phyloP scores from a whole-genome alignment of 2,113 vertebrate genomes.

The Neolamprologus brichardi region DNA sequence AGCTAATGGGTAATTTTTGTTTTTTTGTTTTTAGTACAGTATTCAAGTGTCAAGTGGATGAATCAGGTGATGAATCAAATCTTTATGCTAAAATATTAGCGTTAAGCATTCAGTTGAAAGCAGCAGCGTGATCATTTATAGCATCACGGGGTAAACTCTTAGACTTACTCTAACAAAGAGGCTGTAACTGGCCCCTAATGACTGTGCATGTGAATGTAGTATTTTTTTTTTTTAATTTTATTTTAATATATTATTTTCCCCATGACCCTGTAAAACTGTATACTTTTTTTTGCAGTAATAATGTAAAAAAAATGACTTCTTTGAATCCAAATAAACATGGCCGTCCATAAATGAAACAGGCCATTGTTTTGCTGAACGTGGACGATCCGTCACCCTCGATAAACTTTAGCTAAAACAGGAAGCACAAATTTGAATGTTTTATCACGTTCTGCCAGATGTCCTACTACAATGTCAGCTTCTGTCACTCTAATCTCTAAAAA shows the following conservation, averaged over 20 bases:
- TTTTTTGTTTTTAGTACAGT: neutral
- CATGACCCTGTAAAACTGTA: neutral
- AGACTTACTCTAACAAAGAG: neutral
- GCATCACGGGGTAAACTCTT: neutral
- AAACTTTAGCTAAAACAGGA: neutral
- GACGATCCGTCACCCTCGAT: neutral
- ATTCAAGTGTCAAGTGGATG: neutral
- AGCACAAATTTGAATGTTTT: neutral
- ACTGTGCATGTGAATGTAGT: neutral
- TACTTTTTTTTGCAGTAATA: neutral
- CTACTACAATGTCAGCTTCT: neutral
- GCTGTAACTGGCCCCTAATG: neutral
- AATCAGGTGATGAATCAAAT: neutral
- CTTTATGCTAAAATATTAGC: neutral
- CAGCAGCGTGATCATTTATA: neutral
- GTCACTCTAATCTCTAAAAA: neutral
- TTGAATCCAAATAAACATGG: neutral
- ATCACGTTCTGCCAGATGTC: neutral
- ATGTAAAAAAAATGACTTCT: neutral
- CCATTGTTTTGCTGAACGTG: neutral
- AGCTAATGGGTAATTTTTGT: neutral
- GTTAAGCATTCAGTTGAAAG: neutral
- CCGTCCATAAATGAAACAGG: neutral
- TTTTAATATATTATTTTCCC: neutral
- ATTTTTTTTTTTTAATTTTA: fast-evolving